phyloP scores from a whole-genome alignment of 2,113 vertebrate genomes.

The Tragulus kanchil region DNA sequence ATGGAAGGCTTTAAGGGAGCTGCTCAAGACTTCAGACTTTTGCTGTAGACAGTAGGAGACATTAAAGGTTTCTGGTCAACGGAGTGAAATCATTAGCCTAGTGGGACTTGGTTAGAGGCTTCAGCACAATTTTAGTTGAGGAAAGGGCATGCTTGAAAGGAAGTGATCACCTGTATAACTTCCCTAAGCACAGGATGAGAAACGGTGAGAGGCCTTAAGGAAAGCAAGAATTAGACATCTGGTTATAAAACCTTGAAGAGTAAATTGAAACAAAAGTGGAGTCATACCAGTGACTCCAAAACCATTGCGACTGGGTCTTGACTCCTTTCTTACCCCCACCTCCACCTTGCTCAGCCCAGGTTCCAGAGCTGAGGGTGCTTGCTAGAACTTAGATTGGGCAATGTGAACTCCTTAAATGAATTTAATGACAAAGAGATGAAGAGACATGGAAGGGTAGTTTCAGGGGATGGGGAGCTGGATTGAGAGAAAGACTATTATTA shows the following conservation, averaged over 20 bases:
- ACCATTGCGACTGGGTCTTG: neutral
- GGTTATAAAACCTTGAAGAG: neutral
- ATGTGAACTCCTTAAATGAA: neutral
- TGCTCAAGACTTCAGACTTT: neutral
- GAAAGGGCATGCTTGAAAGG: neutral
- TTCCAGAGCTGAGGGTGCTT: neutral
- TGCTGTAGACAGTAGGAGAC: neutral
- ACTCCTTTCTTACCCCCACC: neutral
- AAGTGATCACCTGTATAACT: neutral
- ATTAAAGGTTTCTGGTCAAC: neutral
- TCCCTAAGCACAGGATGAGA: neutral
- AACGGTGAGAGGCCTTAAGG: neutral
- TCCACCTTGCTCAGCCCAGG: neutral
- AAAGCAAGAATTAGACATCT: neutral
- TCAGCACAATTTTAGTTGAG: neutral
- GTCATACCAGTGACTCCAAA: neutral
- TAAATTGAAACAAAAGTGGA: neutral
- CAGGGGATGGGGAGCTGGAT: neutral
- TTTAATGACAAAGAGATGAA: neutral
- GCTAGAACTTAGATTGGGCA: neutral
- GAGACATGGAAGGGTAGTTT: constrained; percentile 24
- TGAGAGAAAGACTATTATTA: constrained; percentile 12
- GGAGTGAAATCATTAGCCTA: neutral
- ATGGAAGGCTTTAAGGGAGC: neutral
- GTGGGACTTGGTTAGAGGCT: neutral